A percentile compares a stretch with the other conserved stretches of the same genome.
phyloP scores from a whole-genome alignment of 2,797 vertebrate species.

The Rhadinocentrus ornatus region DNA sequence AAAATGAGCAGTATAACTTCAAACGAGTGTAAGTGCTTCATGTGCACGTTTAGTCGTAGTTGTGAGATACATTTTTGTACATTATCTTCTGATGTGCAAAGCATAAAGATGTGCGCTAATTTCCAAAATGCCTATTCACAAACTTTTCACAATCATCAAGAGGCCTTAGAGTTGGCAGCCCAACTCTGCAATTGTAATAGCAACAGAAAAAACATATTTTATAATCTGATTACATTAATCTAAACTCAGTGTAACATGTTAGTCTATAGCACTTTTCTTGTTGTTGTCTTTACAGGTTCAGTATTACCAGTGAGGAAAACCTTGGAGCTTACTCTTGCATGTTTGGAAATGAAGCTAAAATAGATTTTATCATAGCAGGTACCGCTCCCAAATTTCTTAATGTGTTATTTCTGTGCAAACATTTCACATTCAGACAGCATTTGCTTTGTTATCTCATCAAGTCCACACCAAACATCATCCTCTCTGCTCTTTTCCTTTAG shows the following conservation, averaged over 20 bases:
- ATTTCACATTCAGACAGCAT: background rate
- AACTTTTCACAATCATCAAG: background rate
- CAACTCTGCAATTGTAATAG: background rate
- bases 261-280: no score
- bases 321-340: slow-evolving; percentile 79
- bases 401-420: background rate
- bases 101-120: no score
- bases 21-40: slow-evolving; percentile 63
- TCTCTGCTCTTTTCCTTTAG: slow-evolving; percentile 64
- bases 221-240: no score
- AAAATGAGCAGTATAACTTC: slow-evolving; percentile 68
- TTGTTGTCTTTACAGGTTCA: slow-evolving; percentile 61
- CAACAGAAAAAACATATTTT: background rate
- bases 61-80: no score
- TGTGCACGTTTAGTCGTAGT: no score
- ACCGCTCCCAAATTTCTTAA: slow-evolving; percentile 3
- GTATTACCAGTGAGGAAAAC: slow-evolving; percentile 54
- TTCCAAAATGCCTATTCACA: background rate
- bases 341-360: slow-evolving; percentile 64
- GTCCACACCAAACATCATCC: background rate
- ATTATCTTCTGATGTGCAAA: no score
- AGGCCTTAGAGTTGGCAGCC: background rate
- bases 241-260: no score
- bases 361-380: slow-evolving; percentile 77
- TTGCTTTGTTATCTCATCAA: background rate